A percentile compares a stretch with the other conserved stretches of the same genome.
phyloP scores from a whole-genome alignment of 2,113 vertebrate species.

The Casuarius casuarius region DNA sequence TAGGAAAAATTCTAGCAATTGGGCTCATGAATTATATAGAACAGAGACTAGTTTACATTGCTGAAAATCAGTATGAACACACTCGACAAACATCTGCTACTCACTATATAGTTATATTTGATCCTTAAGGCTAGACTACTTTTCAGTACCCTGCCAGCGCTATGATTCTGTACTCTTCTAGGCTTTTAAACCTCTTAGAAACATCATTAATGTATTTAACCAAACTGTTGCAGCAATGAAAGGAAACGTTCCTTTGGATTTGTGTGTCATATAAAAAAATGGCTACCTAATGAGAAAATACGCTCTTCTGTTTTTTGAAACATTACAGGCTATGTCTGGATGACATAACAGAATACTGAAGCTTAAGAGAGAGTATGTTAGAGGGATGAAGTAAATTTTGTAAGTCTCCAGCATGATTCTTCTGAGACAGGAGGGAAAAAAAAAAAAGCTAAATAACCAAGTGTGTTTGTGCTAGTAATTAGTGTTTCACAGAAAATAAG shows the following conservation, averaged over 20 bases:
- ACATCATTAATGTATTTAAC: neutral
- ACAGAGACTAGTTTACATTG: neutral
- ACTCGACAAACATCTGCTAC: neutral
- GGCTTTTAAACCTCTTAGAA: neutral
- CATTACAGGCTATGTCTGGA: neutral
- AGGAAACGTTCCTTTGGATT: neutral
- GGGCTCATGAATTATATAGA: fast-evolving
- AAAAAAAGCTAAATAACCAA: neutral
- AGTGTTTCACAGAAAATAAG: neutral
- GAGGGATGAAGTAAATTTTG: neutral
- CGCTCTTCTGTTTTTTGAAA: neutral
- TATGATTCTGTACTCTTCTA: neutral
- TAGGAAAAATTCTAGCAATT: neutral
- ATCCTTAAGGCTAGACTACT: neutral
- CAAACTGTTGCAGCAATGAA: fast-evolving
- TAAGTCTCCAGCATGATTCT: neutral
- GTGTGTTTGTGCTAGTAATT: neutral
- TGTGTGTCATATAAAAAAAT: neutral
- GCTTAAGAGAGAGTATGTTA: neutral
- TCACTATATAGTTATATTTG: neutral
- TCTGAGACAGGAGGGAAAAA: neutral
- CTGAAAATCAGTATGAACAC: neutral
- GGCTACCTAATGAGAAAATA: neutral
- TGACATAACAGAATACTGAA: neutral
- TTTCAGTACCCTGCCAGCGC: neutral